A percentile compares a stretch with the other conserved stretches of the same genome.
Conservation (phyloP, 2,797 vertebrate genomes). For the Clarias pachynema region DNA sequence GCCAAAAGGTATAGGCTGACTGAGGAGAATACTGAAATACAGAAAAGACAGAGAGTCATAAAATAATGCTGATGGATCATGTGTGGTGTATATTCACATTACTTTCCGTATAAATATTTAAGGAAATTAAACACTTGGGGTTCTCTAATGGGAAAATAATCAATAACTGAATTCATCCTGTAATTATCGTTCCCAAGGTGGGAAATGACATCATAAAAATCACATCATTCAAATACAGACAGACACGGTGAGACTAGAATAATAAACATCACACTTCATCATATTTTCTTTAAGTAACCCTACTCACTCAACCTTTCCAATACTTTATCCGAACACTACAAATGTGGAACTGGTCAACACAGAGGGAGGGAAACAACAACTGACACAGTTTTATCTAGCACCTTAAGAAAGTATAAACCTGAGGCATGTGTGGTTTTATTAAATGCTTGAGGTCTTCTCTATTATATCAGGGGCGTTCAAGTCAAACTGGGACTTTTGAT, state of each 20-base stretch:
- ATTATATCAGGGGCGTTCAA: background rate
- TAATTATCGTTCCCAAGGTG: background rate
- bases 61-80: background rate
- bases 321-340: background rate
- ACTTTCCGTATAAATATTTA: background rate
- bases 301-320: background rate
- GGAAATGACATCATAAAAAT: background rate
- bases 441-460: background rate
- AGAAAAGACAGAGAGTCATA: slow-evolving; percentile 18
- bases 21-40: slow-evolving; percentile 84
- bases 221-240: background rate
- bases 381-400: background rate
- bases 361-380: background rate
- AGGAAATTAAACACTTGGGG: background rate
- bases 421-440: background rate
- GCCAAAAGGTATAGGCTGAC: slow-evolving; percentile 93
- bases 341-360: background rate
- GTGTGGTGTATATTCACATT: background rate
- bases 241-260: background rate
- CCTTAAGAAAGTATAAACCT: background rate
- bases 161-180: background rate
- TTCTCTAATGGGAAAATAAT: background rate
- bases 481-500: too few relatives aligned
- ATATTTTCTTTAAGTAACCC: background rate
- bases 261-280: background rate